Evolutionary conservation across 1,140 invertebrate species (phyloP).

Genomic region (Drosophila burlai): DNA sequence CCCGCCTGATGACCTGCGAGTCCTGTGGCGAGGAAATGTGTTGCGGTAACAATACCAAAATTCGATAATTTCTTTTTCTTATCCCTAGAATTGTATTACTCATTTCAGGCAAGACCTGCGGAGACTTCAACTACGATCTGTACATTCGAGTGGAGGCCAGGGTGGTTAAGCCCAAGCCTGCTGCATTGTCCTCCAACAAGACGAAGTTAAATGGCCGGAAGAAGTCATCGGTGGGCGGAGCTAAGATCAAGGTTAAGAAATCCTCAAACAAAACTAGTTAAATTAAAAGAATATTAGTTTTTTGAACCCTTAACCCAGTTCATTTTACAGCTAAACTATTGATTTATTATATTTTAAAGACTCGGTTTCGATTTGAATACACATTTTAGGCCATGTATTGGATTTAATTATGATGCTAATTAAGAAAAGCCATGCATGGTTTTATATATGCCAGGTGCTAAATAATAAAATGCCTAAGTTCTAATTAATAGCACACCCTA

Average conservation of each 20-base stretch:
- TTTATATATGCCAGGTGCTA: slow-evolving; percentile 21
- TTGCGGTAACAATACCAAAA: background rate
- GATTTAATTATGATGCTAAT: slow-evolving; percentile 29
- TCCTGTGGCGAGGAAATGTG: slow-evolving; percentile 11
- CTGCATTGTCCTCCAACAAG: slow-evolving; percentile 65
- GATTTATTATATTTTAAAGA: background rate
- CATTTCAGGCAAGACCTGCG: slow-evolving; percentile 84
- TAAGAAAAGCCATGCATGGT: background rate
- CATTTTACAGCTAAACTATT: background rate
- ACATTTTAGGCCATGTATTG: background rate
- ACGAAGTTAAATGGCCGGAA: slow-evolving; percentile 78
- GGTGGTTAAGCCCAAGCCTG: slow-evolving; percentile 68
- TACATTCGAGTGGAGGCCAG: slow-evolving; percentile 84
- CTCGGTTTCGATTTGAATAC: background rate
- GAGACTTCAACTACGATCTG: slow-evolving; percentile 86
- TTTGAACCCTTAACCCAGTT: background rate
- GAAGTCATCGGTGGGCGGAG: slow-evolving; percentile 90
- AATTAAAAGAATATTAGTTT: background rate
- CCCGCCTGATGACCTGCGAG: slow-evolving; percentile 86
- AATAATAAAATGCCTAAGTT: background rate
- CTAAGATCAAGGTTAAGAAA: slow-evolving; percentile 82
- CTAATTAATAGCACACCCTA: background rate
- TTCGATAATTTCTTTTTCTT: background rate
- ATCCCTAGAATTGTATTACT: background rate
- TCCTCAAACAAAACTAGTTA: slow-evolving; percentile 52